phyloP scores from a whole-genome alignment of 1,140 invertebrate genomes.

The Bombus turneri region DNA sequence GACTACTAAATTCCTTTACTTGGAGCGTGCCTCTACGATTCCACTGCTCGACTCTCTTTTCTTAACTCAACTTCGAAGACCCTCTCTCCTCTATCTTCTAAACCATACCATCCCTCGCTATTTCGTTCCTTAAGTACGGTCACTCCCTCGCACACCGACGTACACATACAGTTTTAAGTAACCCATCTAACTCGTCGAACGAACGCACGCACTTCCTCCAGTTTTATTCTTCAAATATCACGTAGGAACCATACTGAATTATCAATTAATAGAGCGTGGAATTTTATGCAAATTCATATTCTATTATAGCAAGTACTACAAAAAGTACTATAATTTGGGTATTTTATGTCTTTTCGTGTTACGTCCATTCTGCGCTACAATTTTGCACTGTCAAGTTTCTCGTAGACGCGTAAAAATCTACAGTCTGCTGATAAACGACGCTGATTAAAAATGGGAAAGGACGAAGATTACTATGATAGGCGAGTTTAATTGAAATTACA shows the following conservation, averaged over 20 bases:
- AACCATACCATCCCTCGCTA: not conserved
- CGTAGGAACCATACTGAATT: not conserved
- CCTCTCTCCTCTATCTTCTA: not conserved
- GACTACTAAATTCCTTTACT: not conserved
- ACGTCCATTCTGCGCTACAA: no score
- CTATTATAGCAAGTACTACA: not conserved
- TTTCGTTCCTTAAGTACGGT: slow-evolving; percentile 6
- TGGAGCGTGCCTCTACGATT: not conserved
- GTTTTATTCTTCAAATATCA: not conserved
- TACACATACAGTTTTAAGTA: not conserved
- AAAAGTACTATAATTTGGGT: not conserved
- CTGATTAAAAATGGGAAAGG: no score
- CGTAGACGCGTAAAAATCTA: no score
- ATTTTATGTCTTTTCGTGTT: no score
- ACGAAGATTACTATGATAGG: no score
- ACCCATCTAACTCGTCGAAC: not conserved
- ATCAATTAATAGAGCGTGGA: not conserved
- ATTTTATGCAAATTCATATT: not conserved
- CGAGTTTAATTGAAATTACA: no score
- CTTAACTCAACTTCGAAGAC: not conserved
- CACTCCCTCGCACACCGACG: not conserved
- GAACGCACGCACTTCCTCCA: not conserved
- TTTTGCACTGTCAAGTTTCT: no score
- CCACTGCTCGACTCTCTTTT: not conserved
- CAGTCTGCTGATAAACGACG: no score